phyloP scores from a whole-genome alignment of 2,797 vertebrate genomes.

The Novumbra hubbsi region DNA sequence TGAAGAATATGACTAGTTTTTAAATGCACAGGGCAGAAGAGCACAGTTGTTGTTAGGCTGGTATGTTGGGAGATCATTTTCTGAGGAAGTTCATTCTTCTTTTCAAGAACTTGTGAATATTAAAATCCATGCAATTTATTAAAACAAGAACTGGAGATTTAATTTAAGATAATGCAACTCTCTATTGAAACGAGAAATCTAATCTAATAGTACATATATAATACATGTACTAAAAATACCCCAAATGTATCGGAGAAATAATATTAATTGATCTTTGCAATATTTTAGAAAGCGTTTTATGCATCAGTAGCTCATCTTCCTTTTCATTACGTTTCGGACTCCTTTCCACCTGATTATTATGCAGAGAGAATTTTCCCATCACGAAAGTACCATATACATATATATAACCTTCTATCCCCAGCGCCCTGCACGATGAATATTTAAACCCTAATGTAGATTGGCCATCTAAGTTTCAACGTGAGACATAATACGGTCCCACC shows the following conservation, averaged over 20 bases:
- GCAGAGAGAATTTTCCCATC: constrained; percentile 84
- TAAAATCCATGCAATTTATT: not conserved
- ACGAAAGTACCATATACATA: constrained; percentile 78
- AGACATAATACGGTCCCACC: constrained; percentile 80
- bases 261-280: constrained; percentile 12
- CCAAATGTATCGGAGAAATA: constrained; percentile 16
- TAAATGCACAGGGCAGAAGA: constrained; percentile 45
- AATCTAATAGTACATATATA: constrained; percentile 5
- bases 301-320: constrained; percentile 47
- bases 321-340: constrained; percentile 60
- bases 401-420: constrained; percentile 83
- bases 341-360: constrained; percentile 80
- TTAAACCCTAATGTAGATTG: constrained; percentile 87
- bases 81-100: constrained; percentile 40
- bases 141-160: not conserved
- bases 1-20: constrained; percentile 49
- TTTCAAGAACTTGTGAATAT: constrained; percentile 18
- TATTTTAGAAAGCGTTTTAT: constrained; percentile 25
- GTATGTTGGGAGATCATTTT: constrained; percentile 36
- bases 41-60: constrained; percentile 48
- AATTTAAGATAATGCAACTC: constrained; percentile 9
- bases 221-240: constrained; percentile 9
- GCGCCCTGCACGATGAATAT: constrained; percentile 90
- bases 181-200: constrained; percentile 8
- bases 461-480: constrained; percentile 82